phyloP scores from a whole-genome alignment of 1,140 invertebrate species.

The Aricia agestis region DNA sequence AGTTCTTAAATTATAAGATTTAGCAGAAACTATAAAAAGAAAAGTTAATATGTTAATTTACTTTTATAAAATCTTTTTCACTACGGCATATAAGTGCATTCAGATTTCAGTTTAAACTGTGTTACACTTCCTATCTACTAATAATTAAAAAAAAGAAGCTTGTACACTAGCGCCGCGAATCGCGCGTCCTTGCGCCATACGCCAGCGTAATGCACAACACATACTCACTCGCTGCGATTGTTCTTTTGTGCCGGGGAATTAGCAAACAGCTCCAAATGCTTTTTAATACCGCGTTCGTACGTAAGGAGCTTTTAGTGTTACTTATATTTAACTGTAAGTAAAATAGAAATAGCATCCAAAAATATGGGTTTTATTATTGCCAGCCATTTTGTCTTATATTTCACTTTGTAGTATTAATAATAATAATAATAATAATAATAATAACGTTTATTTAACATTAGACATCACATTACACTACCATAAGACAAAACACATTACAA shows the following conservation, averaged over 20 bases:
- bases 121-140: no score
- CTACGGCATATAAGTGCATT: no score
- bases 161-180: background rate
- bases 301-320: conserved; percentile 49
- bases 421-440: no score
- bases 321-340: conserved; percentile 23
- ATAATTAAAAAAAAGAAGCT: background rate
- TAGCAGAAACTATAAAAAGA: no score
- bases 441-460: no score
- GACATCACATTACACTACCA: no score
- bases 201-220: conserved; percentile 51
- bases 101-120: no score
- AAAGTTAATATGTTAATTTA: no score
- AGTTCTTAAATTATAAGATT: no score
- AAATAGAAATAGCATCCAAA: background rate
- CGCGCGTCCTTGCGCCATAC: conserved; percentile 24
- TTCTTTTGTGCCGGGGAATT: conserved; percentile 64
- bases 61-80: no score
- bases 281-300: conserved; percentile 58
- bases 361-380: background rate
- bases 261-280: conserved; percentile 63
- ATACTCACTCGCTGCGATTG: conserved; percentile 55
- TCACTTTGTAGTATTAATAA: no score
- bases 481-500: no score
- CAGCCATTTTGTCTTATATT: background rate